Evolutionary conservation across 2,888 invertebrate genomes (phyloP), one percentile per base, ranked within the genome.

Genomic region (Pristionchus exspectatus): DNA sequence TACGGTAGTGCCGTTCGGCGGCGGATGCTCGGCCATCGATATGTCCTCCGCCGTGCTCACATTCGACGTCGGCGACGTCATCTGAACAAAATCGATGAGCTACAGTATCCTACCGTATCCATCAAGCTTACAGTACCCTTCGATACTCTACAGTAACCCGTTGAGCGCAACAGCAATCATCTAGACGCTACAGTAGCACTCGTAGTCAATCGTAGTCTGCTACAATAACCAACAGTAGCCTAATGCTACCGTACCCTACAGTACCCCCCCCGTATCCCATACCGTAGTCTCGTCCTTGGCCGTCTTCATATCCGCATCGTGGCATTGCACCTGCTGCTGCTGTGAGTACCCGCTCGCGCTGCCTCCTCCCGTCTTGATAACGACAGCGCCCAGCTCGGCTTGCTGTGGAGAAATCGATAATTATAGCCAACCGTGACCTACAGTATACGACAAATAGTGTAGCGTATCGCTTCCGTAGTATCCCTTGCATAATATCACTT

Each of bases 31-130:
- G 21, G 81, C 44, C 81, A 81, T 81, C 59, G 84, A 85, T 59
- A 85, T 85, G 30, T 85, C 84, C 3, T 85, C 50, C 16, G 84
- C 84, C 21, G 84, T 85, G 59, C 84, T 85, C 84, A 85, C 84
- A 18, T 85, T 85, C 27, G 84, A 85, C 18, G 84, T 30, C 30
- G 84, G 84, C 0, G 59, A 33, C 21, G 84, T 59, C 7, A 59
- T 59, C 84, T 85, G 59, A 12, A 50, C 4, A 27, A 4, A 16
- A 81, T 81, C 81, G 81, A 33, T 77, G n/a, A 44, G 16, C 18
- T 74, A 21, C 9, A 50, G 44, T 50, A 10, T 9, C 44, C 44
- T 50, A 50, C 44, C 9, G 44, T 50, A 50, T 7, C 44, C 44
- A 9, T 9, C 18, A 50, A n/a, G 4, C 1, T 12, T 33, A 18